These are phyloP conservation scores for Porites lobata DNA, from an alignment of 92 coral and sea anemone species.

Conservation along the genomic window DNA sequence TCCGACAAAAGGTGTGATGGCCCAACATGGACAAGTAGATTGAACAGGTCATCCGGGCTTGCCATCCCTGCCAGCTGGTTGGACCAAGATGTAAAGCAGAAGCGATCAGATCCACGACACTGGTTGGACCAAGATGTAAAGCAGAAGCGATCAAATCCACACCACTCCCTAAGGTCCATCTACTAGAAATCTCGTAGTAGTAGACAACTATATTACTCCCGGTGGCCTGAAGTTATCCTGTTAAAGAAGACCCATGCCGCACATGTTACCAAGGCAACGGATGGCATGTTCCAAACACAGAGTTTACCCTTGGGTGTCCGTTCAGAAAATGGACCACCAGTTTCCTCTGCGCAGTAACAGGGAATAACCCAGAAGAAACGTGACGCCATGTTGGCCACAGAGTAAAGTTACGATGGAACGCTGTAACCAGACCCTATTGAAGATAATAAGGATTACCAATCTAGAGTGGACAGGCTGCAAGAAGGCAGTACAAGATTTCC, in stretches of 20 bases:
- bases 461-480: constrained; percentile 61
- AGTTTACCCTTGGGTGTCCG: constrained; percentile 66
- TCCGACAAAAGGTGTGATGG: constrained; percentile 45
- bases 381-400: constrained; percentile 57
- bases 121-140: constrained; percentile 66
- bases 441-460: constrained; percentile 50
- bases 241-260: constrained; percentile 72
- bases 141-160: constrained; percentile 73
- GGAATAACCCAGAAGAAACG: constrained; percentile 30
- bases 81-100: constrained; percentile 73
- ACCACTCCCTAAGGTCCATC: constrained; percentile 63
- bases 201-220: constrained; percentile 64
- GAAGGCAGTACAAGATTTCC: constrained; percentile 40
- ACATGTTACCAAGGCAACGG: constrained; percentile 60
- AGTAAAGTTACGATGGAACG: constrained; percentile 66
- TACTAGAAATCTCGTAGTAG: constrained; percentile 56
- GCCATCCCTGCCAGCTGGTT: constrained; percentile 67
- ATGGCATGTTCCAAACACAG: constrained; percentile 76
- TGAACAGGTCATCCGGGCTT: constrained; percentile 32
- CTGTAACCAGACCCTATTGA: constrained; percentile 53
- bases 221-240: constrained; percentile 78
- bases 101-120: constrained; percentile 68
- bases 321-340: constrained; percentile 63
- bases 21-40: constrained; percentile 61
- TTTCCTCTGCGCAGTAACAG: constrained; percentile 29